phyloP scores from a whole-genome alignment of 2,888 invertebrate species.

The Epirrhoe alternata region DNA sequence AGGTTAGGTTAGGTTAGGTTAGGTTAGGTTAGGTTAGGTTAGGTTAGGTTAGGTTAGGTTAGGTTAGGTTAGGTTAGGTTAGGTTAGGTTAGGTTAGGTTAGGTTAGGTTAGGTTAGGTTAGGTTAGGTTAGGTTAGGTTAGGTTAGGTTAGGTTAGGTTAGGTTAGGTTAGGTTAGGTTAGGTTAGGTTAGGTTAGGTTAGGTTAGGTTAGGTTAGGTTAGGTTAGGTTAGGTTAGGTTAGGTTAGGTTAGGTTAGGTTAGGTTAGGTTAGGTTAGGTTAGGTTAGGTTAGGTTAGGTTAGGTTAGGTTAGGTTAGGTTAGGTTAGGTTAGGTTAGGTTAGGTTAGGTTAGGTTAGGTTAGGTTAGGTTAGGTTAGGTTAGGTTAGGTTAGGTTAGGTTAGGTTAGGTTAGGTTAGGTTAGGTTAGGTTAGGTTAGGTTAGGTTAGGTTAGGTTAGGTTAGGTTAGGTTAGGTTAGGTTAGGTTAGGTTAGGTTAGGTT shows the following conservation, averaged over 20 bases:
- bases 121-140: slow-evolving; percentile 28
- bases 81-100: slow-evolving; percentile 25
- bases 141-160: slow-evolving; percentile 27
- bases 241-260: slow-evolving; percentile 1
- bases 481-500: no score
- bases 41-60: no score
- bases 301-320: no score
- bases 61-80: slow-evolving; percentile 30
- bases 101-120: slow-evolving; percentile 20
- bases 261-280: slow-evolving; percentile 1
- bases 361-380: no score
- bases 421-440: no score
- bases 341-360: no score
- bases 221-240: slow-evolving; percentile 1
- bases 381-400: no score
- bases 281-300: no score
- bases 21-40: slow-evolving; percentile 24
- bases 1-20: slow-evolving; percentile 24
- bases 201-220: slow-evolving; percentile 1
- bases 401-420: no score
- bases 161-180: slow-evolving; percentile 15
- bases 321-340: no score
- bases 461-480: no score
- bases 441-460: no score
- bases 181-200: slow-evolving; percentile 1